phyloP scores from a whole-genome alignment of 2,888 invertebrate genomes.

The Ceramica pisi region DNA sequence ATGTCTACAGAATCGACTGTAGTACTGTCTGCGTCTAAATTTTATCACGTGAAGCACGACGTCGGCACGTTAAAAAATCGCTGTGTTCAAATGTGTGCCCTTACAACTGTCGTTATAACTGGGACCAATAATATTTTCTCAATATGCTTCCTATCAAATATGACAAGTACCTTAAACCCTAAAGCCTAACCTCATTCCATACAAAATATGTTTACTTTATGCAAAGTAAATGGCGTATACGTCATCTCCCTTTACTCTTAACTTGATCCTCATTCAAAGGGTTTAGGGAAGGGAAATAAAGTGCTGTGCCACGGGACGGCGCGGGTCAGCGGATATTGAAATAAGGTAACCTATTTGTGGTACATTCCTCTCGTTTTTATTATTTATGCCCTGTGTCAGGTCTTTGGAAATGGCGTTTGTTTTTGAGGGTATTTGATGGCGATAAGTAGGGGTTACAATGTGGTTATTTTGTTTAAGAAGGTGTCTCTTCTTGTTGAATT shows the following conservation, averaged over 20 bases:
- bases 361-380: slow-evolving; percentile 62
- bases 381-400: slow-evolving; percentile 69
- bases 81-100: too few species aligned
- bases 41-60: too few species aligned
- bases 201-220: slow-evolving; percentile 30
- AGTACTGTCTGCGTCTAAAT: too few species aligned
- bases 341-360: slow-evolving; percentile 76
- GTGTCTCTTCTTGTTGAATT: not conserved
- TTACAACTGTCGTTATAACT: too few species aligned
- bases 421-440: slow-evolving; percentile 8
- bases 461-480: not conserved
- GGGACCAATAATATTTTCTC: too few species aligned
- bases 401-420: not conserved
- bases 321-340: slow-evolving; percentile 81
- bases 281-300: slow-evolving; percentile 77
- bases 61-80: too few species aligned
- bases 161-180: not conserved
- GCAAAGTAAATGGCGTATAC: slow-evolving; percentile 35
- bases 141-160: too few species aligned
- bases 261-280: slow-evolving; percentile 59
- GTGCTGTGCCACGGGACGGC: slow-evolving; percentile 64
- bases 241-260: slow-evolving; percentile 38
- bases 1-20: too few species aligned
- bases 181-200: not conserved
- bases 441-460: not conserved